Evolutionary conservation across 2,113 vertebrate genomes (phyloP).

Genomic region (Euleptes europaea): DNA sequence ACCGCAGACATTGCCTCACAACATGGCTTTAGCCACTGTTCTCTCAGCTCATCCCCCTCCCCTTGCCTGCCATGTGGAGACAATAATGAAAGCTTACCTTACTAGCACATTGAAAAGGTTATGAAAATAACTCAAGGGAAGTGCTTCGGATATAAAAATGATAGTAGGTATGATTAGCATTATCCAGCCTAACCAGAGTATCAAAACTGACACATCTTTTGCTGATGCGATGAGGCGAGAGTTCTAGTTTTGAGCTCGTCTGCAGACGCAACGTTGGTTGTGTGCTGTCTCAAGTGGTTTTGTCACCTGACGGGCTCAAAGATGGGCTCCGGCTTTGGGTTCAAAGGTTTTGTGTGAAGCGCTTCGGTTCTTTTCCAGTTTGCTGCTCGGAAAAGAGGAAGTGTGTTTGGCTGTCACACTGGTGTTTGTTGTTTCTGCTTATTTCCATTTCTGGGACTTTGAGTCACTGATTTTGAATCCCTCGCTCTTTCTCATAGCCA

Average conservation of each 20-base stretch:
- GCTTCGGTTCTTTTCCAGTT: neutral
- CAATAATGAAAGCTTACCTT: neutral
- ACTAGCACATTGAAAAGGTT: neutral
- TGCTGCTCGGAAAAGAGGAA: neutral
- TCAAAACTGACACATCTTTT: neutral
- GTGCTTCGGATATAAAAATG: neutral
- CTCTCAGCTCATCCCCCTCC: neutral
- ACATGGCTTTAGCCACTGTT: neutral
- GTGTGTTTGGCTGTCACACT: too few species aligned
- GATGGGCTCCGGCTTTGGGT: neutral
- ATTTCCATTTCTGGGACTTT: neutral
- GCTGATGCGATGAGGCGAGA: neutral
- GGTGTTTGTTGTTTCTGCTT: neutral
- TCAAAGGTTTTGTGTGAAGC: neutral
- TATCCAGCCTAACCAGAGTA: neutral
- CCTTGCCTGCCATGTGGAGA: neutral
- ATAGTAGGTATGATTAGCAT: neutral
- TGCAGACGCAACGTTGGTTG: neutral
- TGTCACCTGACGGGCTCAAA: neutral
- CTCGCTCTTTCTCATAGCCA: neutral
- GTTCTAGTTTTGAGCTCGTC: neutral
- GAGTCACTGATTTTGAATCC: neutral
- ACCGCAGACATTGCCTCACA: neutral
- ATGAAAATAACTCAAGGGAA: neutral
- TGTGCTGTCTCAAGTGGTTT: neutral